These are phyloP conservation scores for Troilus luridus DNA, from an alignment of 2,888 invertebrate genomes.

Conservation along the genomic window DNA sequence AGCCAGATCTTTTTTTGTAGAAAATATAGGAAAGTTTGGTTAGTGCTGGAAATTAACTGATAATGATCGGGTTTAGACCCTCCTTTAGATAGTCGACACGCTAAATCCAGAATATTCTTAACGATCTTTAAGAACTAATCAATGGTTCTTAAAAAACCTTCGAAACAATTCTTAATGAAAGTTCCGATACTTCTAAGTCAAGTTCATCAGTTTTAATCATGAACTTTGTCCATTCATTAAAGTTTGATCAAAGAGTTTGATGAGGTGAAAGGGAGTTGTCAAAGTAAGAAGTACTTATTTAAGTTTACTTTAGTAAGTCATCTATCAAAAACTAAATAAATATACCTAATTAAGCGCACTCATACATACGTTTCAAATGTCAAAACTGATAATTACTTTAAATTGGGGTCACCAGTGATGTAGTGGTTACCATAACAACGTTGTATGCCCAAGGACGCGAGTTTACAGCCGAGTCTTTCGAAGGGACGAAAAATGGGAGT, in stretches of 20 bases:
- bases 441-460: too few relatives aligned
- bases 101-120: constrained; percentile 2
- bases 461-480: too few relatives aligned
- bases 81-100: neutral
- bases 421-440: too few relatives aligned
- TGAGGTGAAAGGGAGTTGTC: neutral
- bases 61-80: constrained; percentile 2
- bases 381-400: too few relatives aligned
- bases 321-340: too few relatives aligned
- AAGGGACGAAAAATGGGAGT: too few relatives aligned
- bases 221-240: neutral
- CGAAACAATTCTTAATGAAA: neutral
- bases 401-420: too few relatives aligned
- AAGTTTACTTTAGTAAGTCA: too few relatives aligned
- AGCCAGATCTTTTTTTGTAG: neutral
- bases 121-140: constrained; percentile 8
- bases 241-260: neutral
- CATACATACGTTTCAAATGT: too few relatives aligned
- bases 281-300: too few relatives aligned
- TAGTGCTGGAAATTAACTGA: neutral
- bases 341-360: too few relatives aligned
- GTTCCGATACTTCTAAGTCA: neutral
- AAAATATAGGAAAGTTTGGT: neutral
- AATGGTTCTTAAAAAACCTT: neutral
- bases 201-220: neutral